phyloP scores from a whole-genome alignment of 1,140 invertebrate species.

The Linepithema humile region DNA sequence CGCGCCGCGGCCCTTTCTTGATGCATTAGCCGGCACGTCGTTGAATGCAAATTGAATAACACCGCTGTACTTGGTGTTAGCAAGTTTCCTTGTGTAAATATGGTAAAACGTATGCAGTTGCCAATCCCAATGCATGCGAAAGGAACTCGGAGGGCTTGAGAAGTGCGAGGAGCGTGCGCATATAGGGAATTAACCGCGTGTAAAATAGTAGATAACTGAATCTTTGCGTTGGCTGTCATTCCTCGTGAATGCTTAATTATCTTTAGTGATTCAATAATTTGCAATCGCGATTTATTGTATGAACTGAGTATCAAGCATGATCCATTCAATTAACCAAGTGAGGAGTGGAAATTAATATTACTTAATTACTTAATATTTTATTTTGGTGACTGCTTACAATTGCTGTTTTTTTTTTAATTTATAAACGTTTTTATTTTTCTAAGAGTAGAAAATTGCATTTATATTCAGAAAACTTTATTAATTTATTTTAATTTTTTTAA shows the following conservation, averaged over 20 bases:
- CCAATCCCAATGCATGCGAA: neutral
- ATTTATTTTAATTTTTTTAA: no score
- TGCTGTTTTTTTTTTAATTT: neutral
- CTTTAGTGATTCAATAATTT: neutral
- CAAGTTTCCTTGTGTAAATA: constrained; percentile 33
- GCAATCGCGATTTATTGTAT: neutral
- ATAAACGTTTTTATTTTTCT: neutral
- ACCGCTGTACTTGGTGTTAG: constrained; percentile 18
- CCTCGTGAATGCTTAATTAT: neutral
- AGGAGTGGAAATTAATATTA: no score
- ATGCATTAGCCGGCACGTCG: constrained; percentile 47
- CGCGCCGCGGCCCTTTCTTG: constrained; percentile 46
- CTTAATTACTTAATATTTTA: no score
- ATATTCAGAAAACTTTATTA: neutral
- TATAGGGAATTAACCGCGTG: constrained; percentile 25
- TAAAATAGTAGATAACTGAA: neutral
- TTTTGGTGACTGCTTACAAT: neutral
- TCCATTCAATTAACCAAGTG: neutral
- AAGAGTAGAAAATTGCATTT: neutral
- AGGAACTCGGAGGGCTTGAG: neutral
- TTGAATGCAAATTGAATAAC: constrained; percentile 69
- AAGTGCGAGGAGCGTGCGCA: neutral
- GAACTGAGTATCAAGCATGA: neutral
- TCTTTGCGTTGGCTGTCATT: neutral
- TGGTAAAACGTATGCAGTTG: constrained; percentile 45